A percentile compares a stretch with the other conserved stretches of the same genome.
These are phyloP conservation scores for Allolobophora icterica DNA, from an alignment of 2,888 invertebrate genomes.

Conservation along the genomic window DNA sequence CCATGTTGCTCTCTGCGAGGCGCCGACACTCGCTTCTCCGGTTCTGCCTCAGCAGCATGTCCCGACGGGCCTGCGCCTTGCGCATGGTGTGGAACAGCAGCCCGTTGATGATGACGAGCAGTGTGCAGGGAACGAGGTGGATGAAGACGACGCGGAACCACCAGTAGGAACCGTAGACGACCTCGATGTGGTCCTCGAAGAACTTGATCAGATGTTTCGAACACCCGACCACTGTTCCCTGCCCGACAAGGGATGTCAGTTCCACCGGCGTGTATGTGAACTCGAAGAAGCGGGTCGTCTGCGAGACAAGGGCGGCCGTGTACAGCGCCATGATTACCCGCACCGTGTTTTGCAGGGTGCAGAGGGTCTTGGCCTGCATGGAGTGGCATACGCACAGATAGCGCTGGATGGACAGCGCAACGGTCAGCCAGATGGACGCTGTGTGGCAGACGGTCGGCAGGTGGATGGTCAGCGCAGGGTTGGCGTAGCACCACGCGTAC, in stretches of 20 bases:
- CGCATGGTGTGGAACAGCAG: conserved; percentile 85
- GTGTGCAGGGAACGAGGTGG: conserved; percentile 87
- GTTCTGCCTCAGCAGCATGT: conserved; percentile 78
- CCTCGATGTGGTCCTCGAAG: conserved; percentile 47
- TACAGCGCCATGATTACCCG: conserved; percentile 82
- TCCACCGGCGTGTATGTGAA: conserved; percentile 70
- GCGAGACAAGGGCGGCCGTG: conserved; percentile 69
- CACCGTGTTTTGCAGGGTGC: conserved; percentile 72
- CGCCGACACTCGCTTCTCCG: conserved; percentile 61
- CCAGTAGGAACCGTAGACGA: conserved; percentile 77
- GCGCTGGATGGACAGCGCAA: conserved; percentile 71
- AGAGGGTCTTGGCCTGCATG: conserved; percentile 79
- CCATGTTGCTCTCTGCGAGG: conserved; percentile 63
- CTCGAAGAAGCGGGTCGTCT: conserved; percentile 35
- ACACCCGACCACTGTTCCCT: conserved; percentile 51
- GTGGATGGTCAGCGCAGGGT: conserved; percentile 64
- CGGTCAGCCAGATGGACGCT: conserved; percentile 47
- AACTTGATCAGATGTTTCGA: conserved; percentile 24
- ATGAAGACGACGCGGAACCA: conserved; percentile 88
- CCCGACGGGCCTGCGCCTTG: conserved; percentile 80
- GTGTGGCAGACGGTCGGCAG: conserved; percentile 59
- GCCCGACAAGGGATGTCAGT: conserved; percentile 68
- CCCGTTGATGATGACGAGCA: conserved; percentile 85
- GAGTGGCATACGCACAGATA: conserved; percentile 95
- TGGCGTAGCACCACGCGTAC: conserved; percentile 78